Conservation (phyloP, 2,888 invertebrate genomes). For the Ennomos erosarius region DNA sequence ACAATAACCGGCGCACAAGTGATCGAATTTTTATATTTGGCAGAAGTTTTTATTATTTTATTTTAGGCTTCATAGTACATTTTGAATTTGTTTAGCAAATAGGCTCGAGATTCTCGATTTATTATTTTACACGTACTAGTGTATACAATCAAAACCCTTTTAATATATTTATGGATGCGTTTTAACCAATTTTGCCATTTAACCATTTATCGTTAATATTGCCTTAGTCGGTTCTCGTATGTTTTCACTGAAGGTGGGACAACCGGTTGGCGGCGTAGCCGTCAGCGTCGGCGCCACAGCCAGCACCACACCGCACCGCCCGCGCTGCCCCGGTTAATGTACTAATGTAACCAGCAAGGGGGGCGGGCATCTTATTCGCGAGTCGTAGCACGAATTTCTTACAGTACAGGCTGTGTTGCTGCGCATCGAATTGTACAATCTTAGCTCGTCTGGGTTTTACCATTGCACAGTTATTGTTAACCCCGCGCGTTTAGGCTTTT, state of each 20-base stretch:
- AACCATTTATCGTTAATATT: constrained; percentile 27
- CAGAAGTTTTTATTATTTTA: no score
- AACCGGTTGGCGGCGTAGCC: constrained; percentile 35
- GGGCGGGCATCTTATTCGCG: constrained; percentile 20
- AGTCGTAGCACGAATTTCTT: constrained; percentile 23
- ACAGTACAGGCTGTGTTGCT: constrained; percentile 1
- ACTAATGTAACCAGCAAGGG: constrained; percentile 3
- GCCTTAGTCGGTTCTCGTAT: constrained; percentile 36
- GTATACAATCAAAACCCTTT: not conserved
- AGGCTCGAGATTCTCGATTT: not conserved
- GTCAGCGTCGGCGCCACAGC: constrained; percentile 3
- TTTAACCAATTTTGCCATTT: constrained; percentile 20
- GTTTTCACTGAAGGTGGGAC: constrained; percentile 40
- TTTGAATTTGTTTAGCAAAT: not conserved
- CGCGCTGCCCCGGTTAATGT: not conserved
- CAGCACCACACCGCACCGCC: constrained; percentile 5
- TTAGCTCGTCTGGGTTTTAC: constrained; percentile 21
- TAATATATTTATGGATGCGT: not conserved
- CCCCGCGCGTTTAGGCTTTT: not conserved
- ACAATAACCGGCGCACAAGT: no score
- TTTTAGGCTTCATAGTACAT: no score
- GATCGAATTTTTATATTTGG: no score
- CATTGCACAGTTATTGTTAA: constrained; percentile 14
- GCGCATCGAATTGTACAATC: constrained; percentile 13
- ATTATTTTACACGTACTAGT: not conserved